Evolutionary conservation across 35 echinoderm and acorn worm species (phyloP).

Genomic region (Patiria miniata): DNA sequence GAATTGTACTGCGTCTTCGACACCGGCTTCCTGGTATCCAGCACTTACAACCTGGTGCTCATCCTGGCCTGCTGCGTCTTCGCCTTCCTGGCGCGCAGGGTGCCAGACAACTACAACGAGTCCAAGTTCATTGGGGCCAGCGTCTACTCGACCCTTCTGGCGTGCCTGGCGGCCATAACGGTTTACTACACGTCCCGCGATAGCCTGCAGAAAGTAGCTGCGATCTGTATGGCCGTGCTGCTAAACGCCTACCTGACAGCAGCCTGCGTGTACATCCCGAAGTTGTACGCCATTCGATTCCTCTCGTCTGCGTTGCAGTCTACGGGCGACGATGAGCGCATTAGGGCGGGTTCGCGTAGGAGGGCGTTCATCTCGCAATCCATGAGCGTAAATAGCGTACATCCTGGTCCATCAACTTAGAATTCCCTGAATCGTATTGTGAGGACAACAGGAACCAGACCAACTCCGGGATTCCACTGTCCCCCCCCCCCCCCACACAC

Average conservation of each 20-base stretch:
- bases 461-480: too few relatives aligned
- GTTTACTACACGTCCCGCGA: constrained; percentile 14
- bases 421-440: too few relatives aligned
- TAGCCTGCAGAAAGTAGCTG: constrained; percentile 5
- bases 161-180: constrained; percentile 44
- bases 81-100: constrained; percentile 44
- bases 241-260: neutral
- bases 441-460: too few relatives aligned
- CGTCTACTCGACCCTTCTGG: constrained; percentile 55
- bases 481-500: too few relatives aligned
- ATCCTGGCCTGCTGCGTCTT: constrained; percentile 44
- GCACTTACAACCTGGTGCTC: constrained; percentile 25
- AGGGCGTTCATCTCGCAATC: too few relatives aligned
- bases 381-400: too few relatives aligned
- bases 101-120: constrained; percentile 69
- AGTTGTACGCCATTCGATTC: neutral
- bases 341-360: too few relatives aligned
- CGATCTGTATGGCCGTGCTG: neutral
- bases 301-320: neutral
- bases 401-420: too few relatives aligned
- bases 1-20: neutral
- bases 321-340: too few relatives aligned
- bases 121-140: constrained; percentile 61
- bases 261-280: constrained; percentile 8
- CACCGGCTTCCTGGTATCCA: neutral